Evolutionary conservation across 92 coral and sea anemone genomes (phyloP), one percentile per base, ranked within the genome.

Genomic region (Parazoanthus atlanticus): DNA sequence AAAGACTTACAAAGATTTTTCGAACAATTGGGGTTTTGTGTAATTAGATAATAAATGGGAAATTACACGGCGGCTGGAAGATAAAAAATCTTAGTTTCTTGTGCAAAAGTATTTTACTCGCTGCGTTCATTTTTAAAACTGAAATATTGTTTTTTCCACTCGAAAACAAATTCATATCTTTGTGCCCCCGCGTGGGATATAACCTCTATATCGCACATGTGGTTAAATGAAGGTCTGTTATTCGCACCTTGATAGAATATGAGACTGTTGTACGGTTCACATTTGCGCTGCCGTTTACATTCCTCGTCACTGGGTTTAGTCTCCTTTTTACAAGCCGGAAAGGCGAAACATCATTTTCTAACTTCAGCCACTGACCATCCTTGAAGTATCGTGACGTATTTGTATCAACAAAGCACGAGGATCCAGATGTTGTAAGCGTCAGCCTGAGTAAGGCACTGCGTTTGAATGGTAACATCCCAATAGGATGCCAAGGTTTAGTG

Each of bases 171-270:
- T 8, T 46, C 12, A 46, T 46, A 6, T 46, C 1, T 46, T 11
- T 7, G 49, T 11, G 49, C 49, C 11, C 11, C 49, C 6, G 49
- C 49, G 49, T 6, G 10, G 33, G 43, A 16, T 74, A 21, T 9
- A 72, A 30, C n/a, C 3, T 30, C 25, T 15, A 17, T 15, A 8
- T 74, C 25, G 1, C 21, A 72, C 12, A 7, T 29, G 26, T 34
- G 9, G 25, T 34, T 32, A 11, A 2, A 33, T 0, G 36, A 6
- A 1, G 46, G 1, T 33, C 21, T 79, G 41, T 65, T 61, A 0
- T 12, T n/a, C 30, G 66, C 28, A 83, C 86, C 86, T 83, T 70
- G 28, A 83, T 6, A 17, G 29, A 67, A 41, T 83, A 69, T 5
- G 40, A 41, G 3, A 26, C 13, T 23, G 17, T 34, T 26, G 7